Base-by-base conservation (phyloP, 2,888 invertebrate species). In the Diogma glabrata region DNA sequence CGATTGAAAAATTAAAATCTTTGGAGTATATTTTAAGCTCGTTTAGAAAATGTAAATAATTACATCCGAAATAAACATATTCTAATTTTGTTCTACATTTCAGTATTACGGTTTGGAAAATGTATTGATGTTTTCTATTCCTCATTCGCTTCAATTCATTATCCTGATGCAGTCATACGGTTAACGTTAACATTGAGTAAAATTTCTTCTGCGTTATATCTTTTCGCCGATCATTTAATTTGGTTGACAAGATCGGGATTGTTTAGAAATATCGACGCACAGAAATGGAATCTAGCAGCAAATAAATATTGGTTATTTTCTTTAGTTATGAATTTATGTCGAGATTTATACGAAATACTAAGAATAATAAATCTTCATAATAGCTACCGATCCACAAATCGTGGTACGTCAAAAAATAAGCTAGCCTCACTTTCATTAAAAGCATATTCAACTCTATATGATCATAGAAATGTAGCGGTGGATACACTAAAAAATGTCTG, bases 281-380 rank as follows among this genome's bases (percentile, higher is more conserved):
- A 82, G 45, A 84, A 82, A 63, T 91, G 90, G 90, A 78, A 77
- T 50, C 73, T 72, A 45, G 72, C 78, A 8, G 79, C 84, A 3
- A 85, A 87, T 60, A 84, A 80, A 64, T 92, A 90, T 64, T 94
- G 92, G 92, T 67, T 93, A 2, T 74, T 87, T 55, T 84, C 87
- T 2, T 81, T 92, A 14, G 72, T 84, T 10, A 79, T 91, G 68
- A 89, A 88, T 63, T 69, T 93, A 52, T 72, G 79, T 1, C 75
- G 92, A 60, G 92, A 94, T 67, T 64, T 87, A n/a, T 89, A 91
- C 68, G 92, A 93, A 73, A 83, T 91, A 52, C 59, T 76, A 45
- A 74, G 77, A 55, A 71, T 85, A 23, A 60, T 84, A 46, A 77
- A 82, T 60, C 62, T 77, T 7, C 75, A 72, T 54, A 73, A 72